Evolutionary conservation across 2,113 vertebrate species (phyloP).

Genomic region (Drymodes brunneopygia): DNA sequence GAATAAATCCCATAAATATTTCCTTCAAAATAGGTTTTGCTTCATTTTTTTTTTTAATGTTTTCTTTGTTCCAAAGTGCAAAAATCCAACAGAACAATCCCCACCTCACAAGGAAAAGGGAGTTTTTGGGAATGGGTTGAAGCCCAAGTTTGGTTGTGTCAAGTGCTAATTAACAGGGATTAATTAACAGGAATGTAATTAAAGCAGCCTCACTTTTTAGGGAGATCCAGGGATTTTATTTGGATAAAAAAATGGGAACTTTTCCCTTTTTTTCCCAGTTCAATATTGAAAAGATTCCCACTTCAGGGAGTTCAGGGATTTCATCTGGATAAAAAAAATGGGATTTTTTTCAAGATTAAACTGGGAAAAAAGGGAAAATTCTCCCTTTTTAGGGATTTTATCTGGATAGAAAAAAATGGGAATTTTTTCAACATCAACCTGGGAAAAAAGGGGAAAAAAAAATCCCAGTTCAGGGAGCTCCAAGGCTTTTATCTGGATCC

Average conservation of each 20-base stretch:
- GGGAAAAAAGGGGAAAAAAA: no score
- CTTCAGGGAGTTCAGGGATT: no score
- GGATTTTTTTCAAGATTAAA: no score
- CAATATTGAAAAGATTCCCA: neutral
- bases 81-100: slow-evolving; percentile 53
- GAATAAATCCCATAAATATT: slow-evolving; percentile 62
- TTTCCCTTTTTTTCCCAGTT: no score
- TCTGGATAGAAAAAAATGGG: no score
- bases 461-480: neutral
- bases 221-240: neutral
- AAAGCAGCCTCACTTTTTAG: neutral
- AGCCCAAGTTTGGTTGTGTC: neutral
- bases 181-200: slow-evolving; percentile 16
- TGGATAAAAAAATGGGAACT: neutral
- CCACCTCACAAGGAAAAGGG: slow-evolving; percentile 15
- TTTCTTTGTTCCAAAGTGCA: slow-evolving; percentile 54
- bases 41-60: neutral
- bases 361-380: no score
- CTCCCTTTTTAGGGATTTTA: no score
- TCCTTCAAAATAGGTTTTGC: slow-evolving; percentile 57
- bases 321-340: no score
- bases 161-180: neutral
- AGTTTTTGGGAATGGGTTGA: slow-evolving; percentile 18
- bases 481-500: neutral
- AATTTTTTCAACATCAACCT: no score